Conservation (phyloP, 2,113 vertebrate species). For the Centropus unirufus region DNA sequence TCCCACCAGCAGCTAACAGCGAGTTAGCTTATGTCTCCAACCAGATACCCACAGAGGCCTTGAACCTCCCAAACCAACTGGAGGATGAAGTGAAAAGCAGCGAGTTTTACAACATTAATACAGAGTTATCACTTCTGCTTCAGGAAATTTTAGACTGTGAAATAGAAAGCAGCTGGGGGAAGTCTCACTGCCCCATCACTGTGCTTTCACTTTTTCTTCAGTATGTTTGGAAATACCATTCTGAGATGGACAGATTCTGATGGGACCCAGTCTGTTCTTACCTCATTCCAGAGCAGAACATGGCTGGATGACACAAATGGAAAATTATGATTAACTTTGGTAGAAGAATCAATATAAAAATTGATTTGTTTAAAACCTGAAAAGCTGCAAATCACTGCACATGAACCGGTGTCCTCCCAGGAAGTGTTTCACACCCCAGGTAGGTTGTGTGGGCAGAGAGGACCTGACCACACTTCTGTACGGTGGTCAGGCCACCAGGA, state of each 20-base stretch:
- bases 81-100: neutral
- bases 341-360: neutral
- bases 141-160: neutral
- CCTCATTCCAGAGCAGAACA: neutral
- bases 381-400: neutral
- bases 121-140: neutral
- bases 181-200: neutral
- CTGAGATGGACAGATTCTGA: neutral
- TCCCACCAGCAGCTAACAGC: neutral
- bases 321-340: neutral
- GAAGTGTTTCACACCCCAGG: neutral
- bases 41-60: neutral
- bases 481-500: neutral
- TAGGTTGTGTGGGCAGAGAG: neutral
- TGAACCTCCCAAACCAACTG: neutral
- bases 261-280: no score
- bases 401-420: neutral
- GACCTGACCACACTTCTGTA: neutral
- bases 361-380: neutral
- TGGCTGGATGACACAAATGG: neutral
- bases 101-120: neutral
- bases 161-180: neutral
- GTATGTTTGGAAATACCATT: neutral
- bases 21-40: slow-evolving; percentile 27
- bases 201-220: neutral